These are phyloP conservation scores for Steinernema hermaphroditum DNA, from an alignment of 2,888 invertebrate genomes.

Conservation along the genomic window DNA sequence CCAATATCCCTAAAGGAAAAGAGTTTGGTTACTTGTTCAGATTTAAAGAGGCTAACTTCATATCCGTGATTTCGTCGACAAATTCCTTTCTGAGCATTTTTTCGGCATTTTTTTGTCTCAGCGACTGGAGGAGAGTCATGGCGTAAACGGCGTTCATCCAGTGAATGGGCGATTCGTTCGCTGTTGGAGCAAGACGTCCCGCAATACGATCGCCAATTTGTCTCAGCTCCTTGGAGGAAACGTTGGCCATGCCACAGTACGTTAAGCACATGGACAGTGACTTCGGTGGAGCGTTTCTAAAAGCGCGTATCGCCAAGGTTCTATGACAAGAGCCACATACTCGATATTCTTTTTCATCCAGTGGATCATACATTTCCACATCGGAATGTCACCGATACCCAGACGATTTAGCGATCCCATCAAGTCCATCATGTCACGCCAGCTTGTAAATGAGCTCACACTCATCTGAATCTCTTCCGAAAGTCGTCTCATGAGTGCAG, in stretches of 20 bases:
- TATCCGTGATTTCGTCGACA: background rate
- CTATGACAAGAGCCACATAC: too few relatives aligned
- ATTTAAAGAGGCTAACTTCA: too few relatives aligned
- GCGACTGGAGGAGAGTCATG: background rate
- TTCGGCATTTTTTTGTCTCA: background rate
- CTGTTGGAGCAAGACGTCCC: background rate
- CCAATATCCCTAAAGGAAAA: background rate
- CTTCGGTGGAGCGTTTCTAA: too few relatives aligned
- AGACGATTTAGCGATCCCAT: background rate
- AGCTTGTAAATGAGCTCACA: background rate
- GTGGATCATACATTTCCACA: background rate
- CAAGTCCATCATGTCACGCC: background rate
- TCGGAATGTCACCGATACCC: background rate
- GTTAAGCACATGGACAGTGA: background rate
- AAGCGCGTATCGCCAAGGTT: too few relatives aligned
- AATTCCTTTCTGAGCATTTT: constrained; percentile 3
- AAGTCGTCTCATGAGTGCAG: background rate
- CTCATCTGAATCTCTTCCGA: background rate
- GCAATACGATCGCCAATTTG: background rate
- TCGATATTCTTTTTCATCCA: background rate
- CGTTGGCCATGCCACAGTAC: background rate
- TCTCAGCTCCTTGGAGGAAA: background rate
- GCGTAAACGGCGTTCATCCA: background rate
- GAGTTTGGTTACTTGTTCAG: background rate
- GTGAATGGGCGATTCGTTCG: background rate